Evolutionary conservation across 1,140 invertebrate genomes (phyloP).

Genomic region (Heterodera schachtii): DNA sequence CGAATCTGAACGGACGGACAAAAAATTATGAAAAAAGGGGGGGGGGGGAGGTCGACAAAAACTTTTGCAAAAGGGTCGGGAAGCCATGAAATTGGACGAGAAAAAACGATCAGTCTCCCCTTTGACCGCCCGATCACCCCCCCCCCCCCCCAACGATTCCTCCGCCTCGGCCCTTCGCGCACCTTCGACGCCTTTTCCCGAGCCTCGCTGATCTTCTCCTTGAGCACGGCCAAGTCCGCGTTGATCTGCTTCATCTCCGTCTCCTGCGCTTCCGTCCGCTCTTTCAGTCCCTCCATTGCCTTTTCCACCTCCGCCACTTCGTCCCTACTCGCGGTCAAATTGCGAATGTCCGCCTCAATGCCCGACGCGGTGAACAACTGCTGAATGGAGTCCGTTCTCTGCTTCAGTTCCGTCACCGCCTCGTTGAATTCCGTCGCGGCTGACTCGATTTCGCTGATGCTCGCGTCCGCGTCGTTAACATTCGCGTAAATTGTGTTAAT

Average conservation of each 20-base stretch:
- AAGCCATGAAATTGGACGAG: too few species aligned
- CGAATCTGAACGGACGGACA: conserved; percentile 44
- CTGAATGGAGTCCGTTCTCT: conserved; percentile 45
- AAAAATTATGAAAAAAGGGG: too few species aligned
- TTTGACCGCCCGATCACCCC: too few species aligned
- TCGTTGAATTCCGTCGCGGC: conserved; percentile 40
- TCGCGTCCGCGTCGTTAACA: conserved; percentile 42
- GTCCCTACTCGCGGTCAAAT: conserved; percentile 35
- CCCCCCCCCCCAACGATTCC: not conserved
- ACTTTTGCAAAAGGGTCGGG: not conserved
- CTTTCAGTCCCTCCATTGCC: conserved; percentile 30
- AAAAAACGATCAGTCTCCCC: too few species aligned
- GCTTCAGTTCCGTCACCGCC: conserved; percentile 46
- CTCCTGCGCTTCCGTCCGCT: conserved; percentile 40
- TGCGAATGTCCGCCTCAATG: conserved; percentile 56
- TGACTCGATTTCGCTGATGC: conserved; percentile 40
- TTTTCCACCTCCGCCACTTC: conserved; percentile 28
- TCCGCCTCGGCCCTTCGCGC: not conserved
- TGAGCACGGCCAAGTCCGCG: conserved; percentile 51
- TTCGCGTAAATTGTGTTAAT: conserved; percentile 48
- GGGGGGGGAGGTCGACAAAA: not conserved
- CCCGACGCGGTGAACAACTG: conserved; percentile 46
- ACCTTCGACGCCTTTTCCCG: conserved; percentile 61
- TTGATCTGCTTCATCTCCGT: conserved; percentile 40
- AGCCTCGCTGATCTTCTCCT: conserved; percentile 64